Base-by-base conservation (phyloP, 2,797 vertebrate genomes). In the Alectoris magna region DNA sequence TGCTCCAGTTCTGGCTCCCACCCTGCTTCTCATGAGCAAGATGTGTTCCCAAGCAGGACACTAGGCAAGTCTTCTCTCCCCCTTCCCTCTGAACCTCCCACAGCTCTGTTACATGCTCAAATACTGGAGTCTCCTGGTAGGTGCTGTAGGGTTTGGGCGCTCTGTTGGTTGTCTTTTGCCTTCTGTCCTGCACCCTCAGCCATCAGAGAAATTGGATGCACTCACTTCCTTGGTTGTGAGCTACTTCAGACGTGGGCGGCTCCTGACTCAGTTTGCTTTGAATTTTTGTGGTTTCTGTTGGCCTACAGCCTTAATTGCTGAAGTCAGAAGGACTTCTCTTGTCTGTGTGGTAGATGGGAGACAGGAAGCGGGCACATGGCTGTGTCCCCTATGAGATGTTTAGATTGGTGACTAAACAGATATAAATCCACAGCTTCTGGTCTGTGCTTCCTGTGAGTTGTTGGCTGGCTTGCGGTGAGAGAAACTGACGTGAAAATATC, bases 101-200 rank as follows among this genome's bases (percentile, higher is more conserved):
- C 7, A 67, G 34, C 38, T 51, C 15, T 51, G 21, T 41, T 51
- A 62, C 48, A 29, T 12, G 53, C 29, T 14, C 19, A 24, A 31
- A 21, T 12, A 5, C 46, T 26, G 53, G 34, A 11, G 83, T n/a
- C 31, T 27, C 44, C 34, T 27, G 14, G 18, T 0, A 1, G 58
- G n/a, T 51, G 64, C 64, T 44, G 43, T 31, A 53, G 44, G 34
- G 15, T 34, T 84, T 59, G 19, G 13, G 11, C 4, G 5, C 2
- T 53, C 16, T 53, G 15, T 74, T 29, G 31, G 5, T 58, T 58
- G 23, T 34, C 73, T 43, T n/a, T 36, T 0, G 3, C 49, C 22
- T 75, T 53, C 44, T 36, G 11, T 34, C 17, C 11, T 0, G 0
- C 4, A 4, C 1, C 48, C n/a, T 34, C 15, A 8, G 23, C 26